Evolutionary conservation across 2,113 vertebrate genomes (phyloP).

Genomic region (Corythornis madagascariensis): DNA sequence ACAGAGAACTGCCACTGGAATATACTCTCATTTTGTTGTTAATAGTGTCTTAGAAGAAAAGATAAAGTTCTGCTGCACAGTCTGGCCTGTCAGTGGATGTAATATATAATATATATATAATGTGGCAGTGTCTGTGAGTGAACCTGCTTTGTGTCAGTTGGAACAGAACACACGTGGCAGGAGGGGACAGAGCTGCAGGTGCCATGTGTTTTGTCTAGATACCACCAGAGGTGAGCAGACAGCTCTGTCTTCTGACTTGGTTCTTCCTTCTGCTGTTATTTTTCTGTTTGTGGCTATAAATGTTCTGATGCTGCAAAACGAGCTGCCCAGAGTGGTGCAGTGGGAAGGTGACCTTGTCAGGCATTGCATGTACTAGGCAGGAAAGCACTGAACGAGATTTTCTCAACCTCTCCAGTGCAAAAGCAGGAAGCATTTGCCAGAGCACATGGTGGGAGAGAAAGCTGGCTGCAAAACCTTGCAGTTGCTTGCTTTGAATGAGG

Average conservation of each 20-base stretch:
- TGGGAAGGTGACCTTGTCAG: slow-evolving; percentile 44
- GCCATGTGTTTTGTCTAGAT: neutral
- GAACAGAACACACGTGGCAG: neutral
- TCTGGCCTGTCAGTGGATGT: neutral
- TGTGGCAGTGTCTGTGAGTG: neutral
- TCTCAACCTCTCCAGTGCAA: neutral
- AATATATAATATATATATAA: neutral
- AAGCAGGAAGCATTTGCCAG: neutral
- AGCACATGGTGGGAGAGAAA: neutral
- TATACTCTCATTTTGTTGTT: neutral
- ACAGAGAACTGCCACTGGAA: neutral
- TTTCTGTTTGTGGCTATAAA: slow-evolving; percentile 1
- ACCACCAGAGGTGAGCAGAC: neutral
- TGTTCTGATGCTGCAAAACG: neutral
- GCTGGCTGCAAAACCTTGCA: neutral
- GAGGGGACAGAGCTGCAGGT: neutral
- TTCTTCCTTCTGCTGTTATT: neutral
- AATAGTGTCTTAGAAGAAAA: neutral
- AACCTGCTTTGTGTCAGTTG: neutral
- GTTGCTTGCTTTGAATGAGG: neutral
- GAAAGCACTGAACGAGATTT: slow-evolving; percentile 11
- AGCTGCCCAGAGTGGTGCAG: neutral
- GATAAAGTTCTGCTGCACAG: neutral
- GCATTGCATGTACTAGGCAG: neutral
- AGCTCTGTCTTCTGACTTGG: neutral